Conservation (phyloP, 2,113 vertebrate genomes). For the Glaucomys volans region DNA sequence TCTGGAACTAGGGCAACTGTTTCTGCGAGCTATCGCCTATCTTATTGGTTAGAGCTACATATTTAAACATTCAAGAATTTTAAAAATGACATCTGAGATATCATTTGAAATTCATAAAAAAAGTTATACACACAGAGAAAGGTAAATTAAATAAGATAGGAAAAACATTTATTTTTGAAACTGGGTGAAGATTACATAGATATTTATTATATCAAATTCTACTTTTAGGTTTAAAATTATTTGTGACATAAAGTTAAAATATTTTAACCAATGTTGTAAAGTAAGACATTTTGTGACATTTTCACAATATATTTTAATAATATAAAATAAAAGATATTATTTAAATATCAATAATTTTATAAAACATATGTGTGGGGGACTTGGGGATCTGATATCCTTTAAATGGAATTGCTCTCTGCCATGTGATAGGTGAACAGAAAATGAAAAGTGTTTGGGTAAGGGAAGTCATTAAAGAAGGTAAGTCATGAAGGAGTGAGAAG, state of each 20-base stretch:
- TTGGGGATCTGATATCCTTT: neutral
- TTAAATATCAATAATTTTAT: slow-evolving; percentile 17
- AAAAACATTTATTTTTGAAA: slow-evolving; percentile 22
- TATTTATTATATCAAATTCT: neutral
- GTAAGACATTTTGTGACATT: neutral
- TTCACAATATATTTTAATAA: neutral
- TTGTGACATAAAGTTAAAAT: neutral
- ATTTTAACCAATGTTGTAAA: neutral
- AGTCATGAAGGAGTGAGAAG: neutral
- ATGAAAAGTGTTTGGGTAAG: neutral
- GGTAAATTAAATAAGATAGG: neutral
- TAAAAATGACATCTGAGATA: neutral
- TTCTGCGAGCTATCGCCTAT: neutral
- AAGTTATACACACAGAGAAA: neutral
- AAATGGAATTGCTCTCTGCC: neutral
- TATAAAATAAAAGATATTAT: neutral
- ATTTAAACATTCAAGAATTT: neutral
- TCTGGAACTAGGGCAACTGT: neutral
- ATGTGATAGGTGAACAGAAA: neutral
- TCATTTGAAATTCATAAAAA: neutral
- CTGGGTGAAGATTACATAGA: neutral
- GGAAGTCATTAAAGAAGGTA: neutral
- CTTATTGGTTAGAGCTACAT: neutral
- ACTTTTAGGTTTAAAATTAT: neutral
- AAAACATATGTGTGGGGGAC: neutral